Conservation (phyloP, 1,140 invertebrate genomes). For the Gryon sp. region DNA sequence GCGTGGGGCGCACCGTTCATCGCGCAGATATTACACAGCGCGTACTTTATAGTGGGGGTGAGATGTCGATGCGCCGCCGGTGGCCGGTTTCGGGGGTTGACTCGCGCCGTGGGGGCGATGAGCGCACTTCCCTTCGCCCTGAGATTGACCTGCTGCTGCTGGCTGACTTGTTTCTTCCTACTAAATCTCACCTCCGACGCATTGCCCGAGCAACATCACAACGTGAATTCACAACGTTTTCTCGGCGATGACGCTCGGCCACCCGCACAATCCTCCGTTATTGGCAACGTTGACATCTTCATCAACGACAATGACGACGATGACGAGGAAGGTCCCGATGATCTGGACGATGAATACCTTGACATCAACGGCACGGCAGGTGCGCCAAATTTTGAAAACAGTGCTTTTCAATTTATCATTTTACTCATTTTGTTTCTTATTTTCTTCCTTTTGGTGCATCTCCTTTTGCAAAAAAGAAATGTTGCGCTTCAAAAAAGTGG, state of each 20-base stretch:
- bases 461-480: no score
- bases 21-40: constrained; percentile 59
- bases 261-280: constrained; percentile 26
- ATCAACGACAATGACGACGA: constrained; percentile 68
- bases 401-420: neutral
- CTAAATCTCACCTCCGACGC: constrained; percentile 64
- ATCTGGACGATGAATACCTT: constrained; percentile 70
- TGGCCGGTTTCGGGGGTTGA: constrained; percentile 79
- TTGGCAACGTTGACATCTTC: constrained; percentile 61
- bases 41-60: constrained; percentile 50
- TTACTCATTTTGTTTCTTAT: neutral
- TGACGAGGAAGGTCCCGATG: constrained; percentile 63
- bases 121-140: constrained; percentile 78
- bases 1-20: constrained; percentile 52
- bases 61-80: constrained; percentile 78
- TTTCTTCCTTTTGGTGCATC: no score
- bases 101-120: constrained; percentile 79
- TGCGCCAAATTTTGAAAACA: constrained; percentile 36
- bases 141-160: constrained; percentile 76
- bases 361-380: constrained; percentile 74
- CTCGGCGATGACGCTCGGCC: constrained; percentile 60
- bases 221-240: constrained; percentile 11
- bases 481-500: no score
- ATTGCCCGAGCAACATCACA: constrained; percentile 44
- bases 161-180: constrained; percentile 72